A percentile compares a stretch with the other conserved stretches of the same genome.
Conservation (phyloP, 2,797 vertebrate genomes). For the Hylomyscus alleni region DNA sequence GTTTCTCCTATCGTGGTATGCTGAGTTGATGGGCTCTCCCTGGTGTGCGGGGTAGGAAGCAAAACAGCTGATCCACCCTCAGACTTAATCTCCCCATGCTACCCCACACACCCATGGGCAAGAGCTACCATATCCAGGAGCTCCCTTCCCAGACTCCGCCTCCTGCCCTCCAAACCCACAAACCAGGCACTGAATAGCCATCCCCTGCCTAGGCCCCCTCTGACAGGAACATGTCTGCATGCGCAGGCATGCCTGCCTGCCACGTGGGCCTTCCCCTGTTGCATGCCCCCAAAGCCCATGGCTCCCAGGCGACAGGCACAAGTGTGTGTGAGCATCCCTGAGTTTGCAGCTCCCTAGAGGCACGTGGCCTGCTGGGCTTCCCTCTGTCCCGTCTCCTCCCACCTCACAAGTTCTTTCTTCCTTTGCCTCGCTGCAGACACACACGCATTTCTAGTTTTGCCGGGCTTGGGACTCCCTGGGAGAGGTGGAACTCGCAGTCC, state of each 20-base stretch:
- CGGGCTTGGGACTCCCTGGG: not conserved
- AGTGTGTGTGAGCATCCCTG: not conserved
- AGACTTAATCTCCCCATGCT: not conserved
- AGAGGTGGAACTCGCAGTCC: not conserved
- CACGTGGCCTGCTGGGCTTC: not conserved
- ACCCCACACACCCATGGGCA: not conserved
- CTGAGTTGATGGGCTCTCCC: not conserved
- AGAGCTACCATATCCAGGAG: not conserved
- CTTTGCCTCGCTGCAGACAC: constrained; percentile 16
- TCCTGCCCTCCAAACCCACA: not conserved
- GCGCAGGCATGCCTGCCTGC: not conserved
- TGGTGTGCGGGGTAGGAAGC: not conserved
- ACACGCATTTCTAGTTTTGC: not conserved
- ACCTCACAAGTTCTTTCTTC: constrained; percentile 9
- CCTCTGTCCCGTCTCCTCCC: not conserved
- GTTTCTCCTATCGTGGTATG: not conserved
- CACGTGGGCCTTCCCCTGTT: constrained; percentile 56
- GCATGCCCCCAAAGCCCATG: not conserved
- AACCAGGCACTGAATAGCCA: not conserved
- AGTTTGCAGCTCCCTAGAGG: not conserved
- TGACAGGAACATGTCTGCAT: not conserved
- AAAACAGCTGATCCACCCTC: not conserved
- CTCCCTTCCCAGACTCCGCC: not conserved
- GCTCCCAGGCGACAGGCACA: not conserved
- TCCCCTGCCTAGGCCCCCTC: not conserved